A percentile compares a stretch with the other conserved stretches of the same genome.
phyloP scores from a whole-genome alignment of 2,888 invertebrate species.

The Spatulosminthurus flaviceps region DNA sequence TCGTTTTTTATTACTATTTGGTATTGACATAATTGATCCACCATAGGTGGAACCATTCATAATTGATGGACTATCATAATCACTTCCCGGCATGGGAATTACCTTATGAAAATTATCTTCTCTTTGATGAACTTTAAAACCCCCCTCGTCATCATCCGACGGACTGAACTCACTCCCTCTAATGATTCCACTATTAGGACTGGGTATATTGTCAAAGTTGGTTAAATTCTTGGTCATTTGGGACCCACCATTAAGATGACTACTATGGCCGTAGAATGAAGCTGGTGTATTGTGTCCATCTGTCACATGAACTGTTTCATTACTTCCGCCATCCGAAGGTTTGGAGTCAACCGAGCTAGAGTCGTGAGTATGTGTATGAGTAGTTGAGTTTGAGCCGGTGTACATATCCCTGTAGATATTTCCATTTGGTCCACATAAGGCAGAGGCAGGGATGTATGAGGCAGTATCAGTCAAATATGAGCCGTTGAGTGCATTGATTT shows the following conservation, averaged over 20 bases:
- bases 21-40: slow-evolving; percentile 62
- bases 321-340: slow-evolving; percentile 58
- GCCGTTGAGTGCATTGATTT: slow-evolving; percentile 53
- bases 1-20: slow-evolving; percentile 63
- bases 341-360: slow-evolving; percentile 63
- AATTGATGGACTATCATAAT: slow-evolving; percentile 62
- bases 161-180: slow-evolving; percentile 49
- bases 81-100: slow-evolving; percentile 62
- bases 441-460: slow-evolving; percentile 63
- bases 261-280: slow-evolving; percentile 55
- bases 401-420: slow-evolving; percentile 63
- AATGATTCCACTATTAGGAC: slow-evolving; percentile 49
- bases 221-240: background rate
- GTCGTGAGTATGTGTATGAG: slow-evolving; percentile 61
- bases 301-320: slow-evolving; percentile 62
- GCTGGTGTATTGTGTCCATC: slow-evolving; percentile 60
- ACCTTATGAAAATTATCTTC: slow-evolving; percentile 61
- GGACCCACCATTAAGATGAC: slow-evolving; percentile 33
- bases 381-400: slow-evolving; percentile 59
- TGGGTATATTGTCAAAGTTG: slow-evolving; percentile 46
- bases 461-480: slow-evolving; percentile 59
- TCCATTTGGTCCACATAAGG: slow-evolving; percentile 58
- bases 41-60: slow-evolving; percentile 63
- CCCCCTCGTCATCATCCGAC: slow-evolving; percentile 63
- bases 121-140: slow-evolving; percentile 53